phyloP scores from a whole-genome alignment of 2,113 vertebrate species.

The Dipodomys merriami region DNA sequence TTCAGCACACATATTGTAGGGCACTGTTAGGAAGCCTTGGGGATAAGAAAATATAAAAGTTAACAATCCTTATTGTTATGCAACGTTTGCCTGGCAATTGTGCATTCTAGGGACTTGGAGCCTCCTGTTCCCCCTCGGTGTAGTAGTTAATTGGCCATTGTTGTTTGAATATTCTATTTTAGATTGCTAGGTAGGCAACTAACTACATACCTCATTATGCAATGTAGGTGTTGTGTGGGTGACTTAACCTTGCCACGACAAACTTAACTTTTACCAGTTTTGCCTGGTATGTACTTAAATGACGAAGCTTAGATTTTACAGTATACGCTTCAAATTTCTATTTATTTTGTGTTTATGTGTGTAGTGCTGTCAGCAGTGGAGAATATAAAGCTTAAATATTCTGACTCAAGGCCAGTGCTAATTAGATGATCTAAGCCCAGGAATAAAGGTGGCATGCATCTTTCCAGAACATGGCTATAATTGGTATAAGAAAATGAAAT shows the following conservation, averaged over 20 bases:
- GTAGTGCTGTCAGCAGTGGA: neutral
- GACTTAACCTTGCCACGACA: conserved; percentile 49
- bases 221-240: conserved; percentile 60
- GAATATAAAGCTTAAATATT: neutral
- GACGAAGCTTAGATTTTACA: conserved; percentile 2
- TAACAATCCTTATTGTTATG: neutral
- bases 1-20: neutral
- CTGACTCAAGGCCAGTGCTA: neutral
- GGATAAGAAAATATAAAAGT: neutral
- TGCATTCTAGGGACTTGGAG: neutral
- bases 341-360: neutral
- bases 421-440: neutral
- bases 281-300: neutral
- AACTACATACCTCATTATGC: conserved; percentile 31
- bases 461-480: neutral
- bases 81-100: neutral
- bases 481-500: neutral
- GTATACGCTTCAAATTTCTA: neutral
- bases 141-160: neutral
- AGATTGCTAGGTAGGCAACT: conserved; percentile 55
- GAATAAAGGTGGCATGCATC: fast-evolving
- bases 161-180: conserved; percentile 48
- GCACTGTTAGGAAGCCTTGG: neutral
- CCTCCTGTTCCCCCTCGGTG: neutral
- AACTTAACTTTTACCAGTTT: conserved; percentile 6